Evolutionary conservation across 2,797 vertebrate genomes (phyloP), one percentile per base, ranked within the genome.

Genomic region (Botia almorhae): DNA sequence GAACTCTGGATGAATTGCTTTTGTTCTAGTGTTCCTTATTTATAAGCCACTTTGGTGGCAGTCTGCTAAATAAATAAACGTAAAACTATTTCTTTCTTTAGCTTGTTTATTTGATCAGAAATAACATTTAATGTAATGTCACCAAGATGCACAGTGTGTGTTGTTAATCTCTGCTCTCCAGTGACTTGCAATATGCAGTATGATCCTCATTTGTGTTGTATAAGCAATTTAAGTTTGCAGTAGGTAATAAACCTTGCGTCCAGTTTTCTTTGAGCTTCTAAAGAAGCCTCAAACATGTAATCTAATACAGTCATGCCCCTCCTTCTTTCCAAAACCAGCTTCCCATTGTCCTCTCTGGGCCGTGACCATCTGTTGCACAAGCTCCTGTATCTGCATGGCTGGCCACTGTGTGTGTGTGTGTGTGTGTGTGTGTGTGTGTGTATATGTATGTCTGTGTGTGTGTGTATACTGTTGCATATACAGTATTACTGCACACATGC

Each of bases 281-380:
- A 80, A 85, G 78, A 86, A 81, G 74, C 83, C 75, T 58, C 79
- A 73, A 61, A 81, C 70, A 3, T 78, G 90, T 86, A 73, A 93
- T 84, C 74, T 73, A 87, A 91, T 87, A 90, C 85, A 29, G 14
- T 55, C 64, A 81, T 81, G 80, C 56, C 84, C 74, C 51, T 33
- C 63, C 73, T 69, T 63, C 68, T 3, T 33, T 60, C 7, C 46
- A 39, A 29, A 46, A 36, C 29, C 69, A 65, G 53, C 55, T 10
- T 63, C 84, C 69, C 80, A 72, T 85, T 75, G 75, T 83, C 70
- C 60, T 48, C n/a, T 76, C 58, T 58, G 56, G 26, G 29, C 70
- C 69, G 80, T 56, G 63, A 76, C 87, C 88, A 84, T 88, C 88
- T 91, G 87, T 86, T 81, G 83, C 76, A 77, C 64, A 70, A 65